A percentile compares a stretch with the other conserved stretches of the same genome.
These are phyloP conservation scores for Melanophora roralis DNA, from an alignment of 2,888 invertebrate species.

Conservation along the genomic window DNA sequence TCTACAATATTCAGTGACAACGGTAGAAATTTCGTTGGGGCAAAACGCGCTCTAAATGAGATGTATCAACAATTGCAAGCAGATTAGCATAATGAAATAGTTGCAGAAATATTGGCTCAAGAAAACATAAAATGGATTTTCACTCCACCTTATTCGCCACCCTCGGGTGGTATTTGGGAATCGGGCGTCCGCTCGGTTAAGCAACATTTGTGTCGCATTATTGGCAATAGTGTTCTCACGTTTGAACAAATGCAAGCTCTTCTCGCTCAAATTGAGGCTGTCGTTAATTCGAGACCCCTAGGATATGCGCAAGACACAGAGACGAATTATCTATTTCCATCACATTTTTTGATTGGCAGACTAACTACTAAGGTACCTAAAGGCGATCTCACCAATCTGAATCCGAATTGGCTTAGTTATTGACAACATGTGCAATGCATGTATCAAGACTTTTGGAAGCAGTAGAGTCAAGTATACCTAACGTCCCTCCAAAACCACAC, in stretches of 20 bases:
- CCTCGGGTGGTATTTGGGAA: slow-evolving; percentile 39
- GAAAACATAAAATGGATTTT: slow-evolving; percentile 47
- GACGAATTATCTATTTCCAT: slow-evolving; percentile 2
- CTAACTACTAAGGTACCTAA: slow-evolving; percentile 41
- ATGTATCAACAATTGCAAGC: slow-evolving; percentile 27
- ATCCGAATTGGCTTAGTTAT: too few relatives aligned
- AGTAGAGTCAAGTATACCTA: slow-evolving; percentile 41
- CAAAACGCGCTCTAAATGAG: slow-evolving; percentile 40
- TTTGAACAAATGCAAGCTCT: too few relatives aligned
- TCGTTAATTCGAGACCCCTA: too few relatives aligned
- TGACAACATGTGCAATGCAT: slow-evolving; percentile 35
- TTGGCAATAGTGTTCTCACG: too few relatives aligned
- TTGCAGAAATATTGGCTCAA: slow-evolving; percentile 3
- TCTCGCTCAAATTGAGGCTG: too few relatives aligned
- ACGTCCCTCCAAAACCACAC: slow-evolving; percentile 34
- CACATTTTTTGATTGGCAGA: too few relatives aligned
- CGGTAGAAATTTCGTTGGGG: too few relatives aligned
- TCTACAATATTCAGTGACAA: too few relatives aligned
- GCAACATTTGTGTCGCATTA: too few relatives aligned
- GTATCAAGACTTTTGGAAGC: slow-evolving; percentile 56
- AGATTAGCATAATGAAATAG: background rate
- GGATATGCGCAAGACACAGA: slow-evolving; percentile 44
- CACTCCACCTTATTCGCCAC: slow-evolving; percentile 31
- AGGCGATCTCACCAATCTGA: background rate
- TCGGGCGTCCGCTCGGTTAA: too few relatives aligned